Evolutionary conservation across 2,113 vertebrate species (phyloP).

Genomic region (Anoura caudifer): DNA sequence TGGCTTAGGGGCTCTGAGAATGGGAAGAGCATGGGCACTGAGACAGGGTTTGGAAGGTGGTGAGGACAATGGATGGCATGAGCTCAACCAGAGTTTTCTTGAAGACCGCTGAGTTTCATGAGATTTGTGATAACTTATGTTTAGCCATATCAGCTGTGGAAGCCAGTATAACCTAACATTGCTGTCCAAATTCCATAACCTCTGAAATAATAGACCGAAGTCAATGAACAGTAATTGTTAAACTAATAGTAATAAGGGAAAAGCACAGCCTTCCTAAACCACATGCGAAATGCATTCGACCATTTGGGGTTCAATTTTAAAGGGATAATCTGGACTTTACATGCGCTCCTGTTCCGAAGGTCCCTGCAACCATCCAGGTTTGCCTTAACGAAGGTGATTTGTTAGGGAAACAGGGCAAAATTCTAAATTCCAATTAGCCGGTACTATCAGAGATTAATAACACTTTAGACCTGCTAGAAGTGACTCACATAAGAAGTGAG

Average conservation of each 20-base stretch:
- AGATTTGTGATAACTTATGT: not conserved
- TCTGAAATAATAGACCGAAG: not conserved
- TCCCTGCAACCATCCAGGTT: not conserved
- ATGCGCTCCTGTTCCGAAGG: not conserved
- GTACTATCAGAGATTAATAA: constrained; percentile 62
- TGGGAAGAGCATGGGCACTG: too few species aligned
- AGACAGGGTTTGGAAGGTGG: not conserved
- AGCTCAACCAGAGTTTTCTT: not conserved
- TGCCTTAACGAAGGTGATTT: constrained; percentile 8
- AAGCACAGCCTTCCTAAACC: not conserved
- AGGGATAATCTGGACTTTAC: not conserved
- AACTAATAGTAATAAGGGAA: not conserved
- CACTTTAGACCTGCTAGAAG: constrained; percentile 47
- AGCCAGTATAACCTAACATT: not conserved
- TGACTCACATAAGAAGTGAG: constrained; percentile 54
- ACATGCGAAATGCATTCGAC: not conserved
- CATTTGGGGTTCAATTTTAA: not conserved
- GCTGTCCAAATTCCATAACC: not conserved
- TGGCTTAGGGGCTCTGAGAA: not conserved
- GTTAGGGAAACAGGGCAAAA: not conserved
- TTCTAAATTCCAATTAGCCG: constrained; percentile 58
- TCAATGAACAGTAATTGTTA: too few species aligned
- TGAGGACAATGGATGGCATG: not conserved
- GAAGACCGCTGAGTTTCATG: not conserved
- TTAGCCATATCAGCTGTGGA: not conserved